Percentiles rank a stretch among this genome's conserved stretches.
phyloP scores from a whole-genome alignment of 2,888 invertebrate genomes.

The Uropetala carovei region DNA sequence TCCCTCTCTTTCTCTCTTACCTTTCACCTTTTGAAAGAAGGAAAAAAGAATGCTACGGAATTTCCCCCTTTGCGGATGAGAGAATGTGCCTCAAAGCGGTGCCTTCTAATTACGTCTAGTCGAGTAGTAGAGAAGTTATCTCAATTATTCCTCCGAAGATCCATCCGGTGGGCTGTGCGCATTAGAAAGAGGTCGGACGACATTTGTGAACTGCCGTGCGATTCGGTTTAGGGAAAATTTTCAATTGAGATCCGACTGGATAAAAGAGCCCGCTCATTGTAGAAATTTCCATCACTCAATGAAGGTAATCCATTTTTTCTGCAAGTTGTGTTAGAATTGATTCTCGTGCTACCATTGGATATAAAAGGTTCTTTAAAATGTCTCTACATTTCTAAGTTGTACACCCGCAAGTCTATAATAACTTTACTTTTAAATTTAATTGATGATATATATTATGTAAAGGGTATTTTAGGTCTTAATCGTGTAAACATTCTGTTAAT shows the following conservation, averaged over 20 bases:
- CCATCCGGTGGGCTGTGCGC: not conserved
- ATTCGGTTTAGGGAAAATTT: not conserved
- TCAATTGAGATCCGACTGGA: not conserved
- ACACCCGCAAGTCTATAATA: too few relatives aligned
- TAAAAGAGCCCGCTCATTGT: not conserved
- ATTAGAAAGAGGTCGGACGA: not conserved
- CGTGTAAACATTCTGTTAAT: too few relatives aligned
- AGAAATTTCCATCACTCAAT: not conserved
- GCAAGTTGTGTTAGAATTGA: not conserved
- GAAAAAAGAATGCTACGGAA: not conserved
- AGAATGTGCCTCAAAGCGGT: not conserved
- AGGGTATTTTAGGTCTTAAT: too few relatives aligned
- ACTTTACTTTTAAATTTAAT: too few relatives aligned
- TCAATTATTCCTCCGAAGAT: not conserved
- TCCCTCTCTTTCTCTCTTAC: not conserved
- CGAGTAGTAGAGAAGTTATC: not conserved
- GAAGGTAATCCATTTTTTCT: not conserved
- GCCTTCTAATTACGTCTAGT: not conserved
- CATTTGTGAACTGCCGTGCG: not conserved
- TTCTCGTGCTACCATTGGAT: not conserved
- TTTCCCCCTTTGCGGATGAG: not conserved
- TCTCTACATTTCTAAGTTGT: too few relatives aligned
- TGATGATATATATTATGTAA: too few relatives aligned
- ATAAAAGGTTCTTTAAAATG: too few relatives aligned
- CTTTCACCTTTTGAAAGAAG: not conserved